Evolutionary conservation across 2,113 vertebrate genomes (phyloP).

Genomic region (Leptobrachium ailaonicum): DNA sequence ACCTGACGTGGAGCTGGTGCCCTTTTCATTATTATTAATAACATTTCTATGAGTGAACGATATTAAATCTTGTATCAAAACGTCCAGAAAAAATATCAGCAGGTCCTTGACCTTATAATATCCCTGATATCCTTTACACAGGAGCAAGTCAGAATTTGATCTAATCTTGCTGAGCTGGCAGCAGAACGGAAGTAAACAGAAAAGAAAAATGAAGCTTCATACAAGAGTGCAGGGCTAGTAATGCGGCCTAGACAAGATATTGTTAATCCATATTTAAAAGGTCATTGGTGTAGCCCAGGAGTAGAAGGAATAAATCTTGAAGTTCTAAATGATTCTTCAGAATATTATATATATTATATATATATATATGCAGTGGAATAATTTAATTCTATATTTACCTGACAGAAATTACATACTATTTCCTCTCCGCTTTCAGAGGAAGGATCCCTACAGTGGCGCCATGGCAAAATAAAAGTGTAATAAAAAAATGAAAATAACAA

Average conservation of each 20-base stretch:
- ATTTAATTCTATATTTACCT: too few species aligned
- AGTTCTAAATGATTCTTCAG: too few species aligned
- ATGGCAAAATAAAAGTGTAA: too few species aligned
- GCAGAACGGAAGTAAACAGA: slow-evolving; percentile 26
- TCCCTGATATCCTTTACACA: slow-evolving; percentile 26
- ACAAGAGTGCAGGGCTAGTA: slow-evolving; percentile 1
- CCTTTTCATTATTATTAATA: slow-evolving; percentile 25
- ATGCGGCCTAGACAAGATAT: slow-evolving; percentile 30
- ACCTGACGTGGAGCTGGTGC: not conserved
- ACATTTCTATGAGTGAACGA: slow-evolving; percentile 9
- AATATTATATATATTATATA: too few species aligned
- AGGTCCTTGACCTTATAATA: slow-evolving; percentile 42
- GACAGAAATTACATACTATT: too few species aligned
- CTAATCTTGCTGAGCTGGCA: slow-evolving; percentile 27
- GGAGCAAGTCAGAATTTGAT: slow-evolving; percentile 33
- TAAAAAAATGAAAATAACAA: too few species aligned
- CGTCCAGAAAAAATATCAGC: slow-evolving; percentile 27
- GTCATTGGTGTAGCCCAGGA: slow-evolving; percentile 9
- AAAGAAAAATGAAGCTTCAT: slow-evolving; percentile 24
- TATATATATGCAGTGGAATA: too few species aligned
- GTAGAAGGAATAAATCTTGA: not conserved
- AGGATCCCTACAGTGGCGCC: too few species aligned
- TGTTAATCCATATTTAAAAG: slow-evolving; percentile 35
- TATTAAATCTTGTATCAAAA: slow-evolving; percentile 32
- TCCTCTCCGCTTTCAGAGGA: too few species aligned